Base-by-base conservation (phyloP, 23 tunicate genomes). In the Trididemnum clinides region DNA sequence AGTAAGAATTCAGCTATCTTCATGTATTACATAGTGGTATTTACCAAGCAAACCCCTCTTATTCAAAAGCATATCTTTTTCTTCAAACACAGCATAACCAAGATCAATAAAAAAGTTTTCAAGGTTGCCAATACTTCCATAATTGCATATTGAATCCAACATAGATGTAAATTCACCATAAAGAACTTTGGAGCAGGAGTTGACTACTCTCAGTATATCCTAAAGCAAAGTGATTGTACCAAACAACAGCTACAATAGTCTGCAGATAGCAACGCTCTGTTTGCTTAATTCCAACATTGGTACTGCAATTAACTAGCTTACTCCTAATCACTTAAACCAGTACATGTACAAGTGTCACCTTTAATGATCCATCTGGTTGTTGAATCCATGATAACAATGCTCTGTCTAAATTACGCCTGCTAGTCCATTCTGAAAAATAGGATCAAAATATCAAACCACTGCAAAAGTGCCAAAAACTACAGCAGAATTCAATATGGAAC, bases 321-420 rank as follows among this genome's bases (percentile, higher is more conserved):
- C n/a, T n/a, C n/a, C n/a, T n/a, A n/a, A n/a, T n/a, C n/a, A n/a
- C n/a, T n/a, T n/a, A n/a, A n/a, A n/a, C n/a, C n/a, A n/a, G n/a
- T n/a, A n/a, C n/a, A n/a, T n/a, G n/a, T n/a, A n/a, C n/a, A n/a
- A n/a, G n/a, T n/a, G n/a, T n/a, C 25, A 87, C 97, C 64, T 92
- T 92, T 20, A 88, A 38, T 28, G 89, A 63, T 2, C 90, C 92
- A 87, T 93, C 86, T 57, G 98, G 92, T 36, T 75, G 98, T 33
- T 86, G 87, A 33, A 88, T 85, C 98, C 98, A 93, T 38, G 80
- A 62, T 31, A 93, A 50, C 10, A 93, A 63, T 2, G 93, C 70
- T 78, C 88, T 66, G 57, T 93, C 81, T 20, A 93, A 66, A 51
- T 73, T 69, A 1, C 98, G 83, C 51, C 82, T 93, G 63, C 89